These are phyloP conservation scores for Notothenia coriiceps DNA, from an alignment of 2,113 vertebrate species.

Conservation along the genomic window DNA sequence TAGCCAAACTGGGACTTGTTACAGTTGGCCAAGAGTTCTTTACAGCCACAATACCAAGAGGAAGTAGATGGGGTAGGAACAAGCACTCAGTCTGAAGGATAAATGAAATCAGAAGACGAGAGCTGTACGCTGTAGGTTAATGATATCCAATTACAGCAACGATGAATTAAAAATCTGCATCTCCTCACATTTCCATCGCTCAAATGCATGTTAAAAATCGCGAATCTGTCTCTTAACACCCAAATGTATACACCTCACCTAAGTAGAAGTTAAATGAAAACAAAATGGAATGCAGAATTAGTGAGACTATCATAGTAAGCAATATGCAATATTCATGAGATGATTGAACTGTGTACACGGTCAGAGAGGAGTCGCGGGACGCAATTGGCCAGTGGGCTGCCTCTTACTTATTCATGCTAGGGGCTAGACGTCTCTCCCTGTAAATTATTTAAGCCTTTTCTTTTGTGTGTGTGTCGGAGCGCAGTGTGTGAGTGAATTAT, in stretches of 20 bases:
- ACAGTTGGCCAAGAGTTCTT: slow-evolving; percentile 2
- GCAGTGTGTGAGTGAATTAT: slow-evolving; percentile 66
- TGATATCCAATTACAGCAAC: slow-evolving; percentile 12
- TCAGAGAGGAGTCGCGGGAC: slow-evolving; percentile 29
- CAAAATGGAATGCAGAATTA: slow-evolving; percentile 70
- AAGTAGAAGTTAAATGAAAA: slow-evolving; percentile 57
- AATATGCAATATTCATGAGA: slow-evolving; percentile 74
- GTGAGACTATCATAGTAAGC: slow-evolving; percentile 70
- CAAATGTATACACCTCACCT: slow-evolving; percentile 32
- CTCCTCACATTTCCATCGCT: slow-evolving; percentile 1
- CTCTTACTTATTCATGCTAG: slow-evolving; percentile 77
- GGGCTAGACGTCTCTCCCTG: slow-evolving; percentile 63
- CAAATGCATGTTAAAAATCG: not conserved
- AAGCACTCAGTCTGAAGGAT: not conserved
- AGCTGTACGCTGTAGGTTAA: not conserved
- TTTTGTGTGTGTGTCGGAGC: slow-evolving; percentile 30
- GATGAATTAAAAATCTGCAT: slow-evolving; percentile 8
- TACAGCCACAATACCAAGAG: slow-evolving; percentile 18
- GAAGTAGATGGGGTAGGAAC: not conserved
- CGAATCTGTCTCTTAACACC: slow-evolving; percentile 21
- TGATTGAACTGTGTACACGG: slow-evolving; percentile 74
- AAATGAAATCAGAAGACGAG: slow-evolving; percentile 13
- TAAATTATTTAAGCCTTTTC: slow-evolving; percentile 81
- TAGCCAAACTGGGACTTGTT: not conserved
- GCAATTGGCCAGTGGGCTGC: slow-evolving; percentile 54